A percentile compares a stretch with the other conserved stretches of the same genome.
Conservation (phyloP, 2,888 invertebrate species). For the Acanthosoma haemorrhoidale region DNA sequence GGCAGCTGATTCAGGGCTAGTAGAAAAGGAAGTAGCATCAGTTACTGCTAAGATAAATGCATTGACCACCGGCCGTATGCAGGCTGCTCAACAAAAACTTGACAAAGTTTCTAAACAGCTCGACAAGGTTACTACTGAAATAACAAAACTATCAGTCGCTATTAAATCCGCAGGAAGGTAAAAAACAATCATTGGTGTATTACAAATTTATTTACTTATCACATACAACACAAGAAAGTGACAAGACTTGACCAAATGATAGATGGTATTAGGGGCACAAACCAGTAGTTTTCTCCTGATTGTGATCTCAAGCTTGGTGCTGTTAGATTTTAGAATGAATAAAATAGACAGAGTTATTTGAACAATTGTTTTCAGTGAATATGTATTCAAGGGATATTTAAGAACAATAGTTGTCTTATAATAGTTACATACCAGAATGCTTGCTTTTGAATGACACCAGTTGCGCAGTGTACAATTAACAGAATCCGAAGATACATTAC, state of each 20-base stretch:
- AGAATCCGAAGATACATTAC: too few relatives aligned
- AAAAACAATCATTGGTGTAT: too few relatives aligned
- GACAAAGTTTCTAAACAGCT: slow-evolving; percentile 63
- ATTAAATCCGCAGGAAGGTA: slow-evolving; percentile 59
- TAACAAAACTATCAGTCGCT: slow-evolving; percentile 62
- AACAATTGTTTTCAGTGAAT: too few relatives aligned
- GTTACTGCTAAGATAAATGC: slow-evolving; percentile 63
- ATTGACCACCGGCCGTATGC: slow-evolving; percentile 63
- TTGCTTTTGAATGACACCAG: too few relatives aligned
- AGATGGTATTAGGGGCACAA: neutral
- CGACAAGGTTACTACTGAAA: slow-evolving; percentile 64
- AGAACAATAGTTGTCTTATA: too few relatives aligned
- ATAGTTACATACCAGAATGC: too few relatives aligned
- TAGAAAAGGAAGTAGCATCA: slow-evolving; percentile 58
- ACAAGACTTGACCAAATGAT: neutral
- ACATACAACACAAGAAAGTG: neutral
- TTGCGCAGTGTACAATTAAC: too few relatives aligned
- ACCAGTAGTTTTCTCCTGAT: neutral
- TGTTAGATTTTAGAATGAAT: too few relatives aligned
- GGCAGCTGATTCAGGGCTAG: slow-evolving; percentile 54
- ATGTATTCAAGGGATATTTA: too few relatives aligned
- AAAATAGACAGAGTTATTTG: too few relatives aligned
- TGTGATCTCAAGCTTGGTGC: neutral
- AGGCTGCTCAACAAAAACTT: slow-evolving; percentile 64
- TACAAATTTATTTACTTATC: neutral